A percentile compares a stretch with the other conserved stretches of the same genome.
These are phyloP conservation scores for Lasioglossum calceatum DNA, from an alignment of 2,888 invertebrate species.

Conservation along the genomic window DNA sequence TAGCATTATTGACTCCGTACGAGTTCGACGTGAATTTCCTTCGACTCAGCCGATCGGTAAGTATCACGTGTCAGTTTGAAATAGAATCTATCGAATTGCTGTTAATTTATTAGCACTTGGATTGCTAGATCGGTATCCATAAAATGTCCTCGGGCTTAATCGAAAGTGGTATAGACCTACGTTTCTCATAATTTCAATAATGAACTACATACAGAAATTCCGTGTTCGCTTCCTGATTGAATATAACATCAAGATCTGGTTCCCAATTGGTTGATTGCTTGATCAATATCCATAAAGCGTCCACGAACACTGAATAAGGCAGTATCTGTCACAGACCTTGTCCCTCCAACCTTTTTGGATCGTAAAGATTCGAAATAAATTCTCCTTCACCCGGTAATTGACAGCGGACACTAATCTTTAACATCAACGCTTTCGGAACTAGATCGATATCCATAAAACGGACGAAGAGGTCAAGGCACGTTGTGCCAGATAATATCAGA, in stretches of 20 bases:
- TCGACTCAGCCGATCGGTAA: neutral
- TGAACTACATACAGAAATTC: neutral
- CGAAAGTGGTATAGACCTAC: neutral
- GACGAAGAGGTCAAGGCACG: neutral
- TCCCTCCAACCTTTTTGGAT: neutral
- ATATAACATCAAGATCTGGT: neutral
- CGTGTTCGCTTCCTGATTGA: neutral
- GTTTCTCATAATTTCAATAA: neutral
- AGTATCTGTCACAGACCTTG: neutral
- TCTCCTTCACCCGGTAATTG: neutral
- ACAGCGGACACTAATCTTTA: conserved; percentile 1
- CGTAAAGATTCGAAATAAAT: neutral
- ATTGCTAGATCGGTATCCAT: neutral
- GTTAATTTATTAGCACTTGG: conserved; percentile 4
- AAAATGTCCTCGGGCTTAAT: neutral
- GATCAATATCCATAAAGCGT: conserved; percentile 21
- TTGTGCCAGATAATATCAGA: neutral
- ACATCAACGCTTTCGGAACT: conserved; percentile 1
- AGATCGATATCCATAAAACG: conserved; percentile 11
- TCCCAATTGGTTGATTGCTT: neutral
- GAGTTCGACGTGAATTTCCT: neutral
- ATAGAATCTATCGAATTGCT: conserved; percentile 2
- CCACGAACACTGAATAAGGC: neutral
- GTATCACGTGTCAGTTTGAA: conserved; percentile 9
- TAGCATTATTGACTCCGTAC: neutral